phyloP scores from a whole-genome alignment of 2,797 vertebrate species.

The Schizopygopsis pylzovi region DNA sequence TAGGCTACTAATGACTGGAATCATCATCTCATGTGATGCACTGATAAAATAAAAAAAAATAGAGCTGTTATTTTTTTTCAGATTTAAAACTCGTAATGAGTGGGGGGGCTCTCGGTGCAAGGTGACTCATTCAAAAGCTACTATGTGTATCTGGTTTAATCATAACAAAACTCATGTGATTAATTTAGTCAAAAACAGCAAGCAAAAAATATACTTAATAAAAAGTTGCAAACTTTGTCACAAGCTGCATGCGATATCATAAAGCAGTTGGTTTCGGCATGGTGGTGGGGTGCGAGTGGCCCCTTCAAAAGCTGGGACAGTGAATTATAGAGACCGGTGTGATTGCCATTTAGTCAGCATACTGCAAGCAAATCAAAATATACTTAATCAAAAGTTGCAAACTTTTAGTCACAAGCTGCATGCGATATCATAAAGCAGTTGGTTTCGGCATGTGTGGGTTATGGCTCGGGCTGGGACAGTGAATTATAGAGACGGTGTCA shows the following conservation, averaged over 20 bases:
- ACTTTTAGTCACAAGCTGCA: conserved; percentile 16
- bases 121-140: too few relatives aligned
- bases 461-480: conserved; percentile 52
- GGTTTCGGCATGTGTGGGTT: conserved; percentile 54
- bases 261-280: conserved; percentile 22
- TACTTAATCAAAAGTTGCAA: background rate
- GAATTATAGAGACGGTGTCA: conserved; percentile 55
- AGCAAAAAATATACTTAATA: background rate
- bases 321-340: too few relatives aligned
- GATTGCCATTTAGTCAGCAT: too few relatives aligned
- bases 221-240: background rate
- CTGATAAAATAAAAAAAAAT: background rate
- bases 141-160: background rate
- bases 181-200: background rate
- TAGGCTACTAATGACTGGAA: background rate
- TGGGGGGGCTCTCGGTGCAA: too few relatives aligned
- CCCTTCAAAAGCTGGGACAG: too few relatives aligned
- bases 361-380: background rate
- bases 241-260: conserved; percentile 28
- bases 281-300: too few relatives aligned
- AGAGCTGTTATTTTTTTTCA: background rate
- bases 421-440: conserved; percentile 33
- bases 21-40: background rate
- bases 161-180: background rate
- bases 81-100: background rate